These are phyloP conservation scores for Callyntrura sp. DNA, from an alignment of 2,888 invertebrate species.

Conservation along the genomic window DNA sequence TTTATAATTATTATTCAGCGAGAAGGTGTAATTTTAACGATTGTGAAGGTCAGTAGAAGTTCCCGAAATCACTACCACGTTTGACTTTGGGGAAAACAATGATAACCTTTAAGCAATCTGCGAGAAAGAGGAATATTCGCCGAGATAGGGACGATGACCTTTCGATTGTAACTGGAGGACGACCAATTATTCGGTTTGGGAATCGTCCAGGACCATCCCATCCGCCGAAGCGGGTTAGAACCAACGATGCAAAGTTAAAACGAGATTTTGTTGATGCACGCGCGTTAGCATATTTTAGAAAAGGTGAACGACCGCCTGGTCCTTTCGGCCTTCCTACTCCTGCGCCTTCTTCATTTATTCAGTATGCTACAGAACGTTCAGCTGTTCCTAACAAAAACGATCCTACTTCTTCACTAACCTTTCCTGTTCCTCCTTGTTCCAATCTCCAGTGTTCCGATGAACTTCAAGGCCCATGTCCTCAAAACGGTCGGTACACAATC, in stretches of 20 bases:
- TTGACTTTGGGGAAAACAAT: too few species aligned
- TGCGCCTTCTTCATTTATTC: neutral
- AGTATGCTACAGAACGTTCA: neutral
- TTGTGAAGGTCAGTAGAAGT: too few species aligned
- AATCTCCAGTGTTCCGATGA: neutral
- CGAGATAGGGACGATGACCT: slow-evolving; percentile 29
- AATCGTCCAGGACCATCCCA: neutral
- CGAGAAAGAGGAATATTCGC: neutral
- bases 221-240: neutral
- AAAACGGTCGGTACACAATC: neutral
- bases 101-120: neutral
- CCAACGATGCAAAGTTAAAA: neutral
- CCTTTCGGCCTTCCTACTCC: neutral
- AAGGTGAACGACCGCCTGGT: neutral
- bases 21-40: too few species aligned
- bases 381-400: neutral
- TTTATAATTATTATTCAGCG: too few species aligned
- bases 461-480: neutral
- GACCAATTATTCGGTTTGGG: neutral
- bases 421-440: neutral
- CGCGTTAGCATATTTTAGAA: neutral
- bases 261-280: slow-evolving; percentile 28
- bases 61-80: too few species aligned
- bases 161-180: slow-evolving; percentile 36
- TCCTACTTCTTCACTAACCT: neutral